Percentiles rank a stretch among this genome's conserved stretches.
Conservation (phyloP, 2,888 invertebrate genomes). For the Hypercompe scribonia region DNA sequence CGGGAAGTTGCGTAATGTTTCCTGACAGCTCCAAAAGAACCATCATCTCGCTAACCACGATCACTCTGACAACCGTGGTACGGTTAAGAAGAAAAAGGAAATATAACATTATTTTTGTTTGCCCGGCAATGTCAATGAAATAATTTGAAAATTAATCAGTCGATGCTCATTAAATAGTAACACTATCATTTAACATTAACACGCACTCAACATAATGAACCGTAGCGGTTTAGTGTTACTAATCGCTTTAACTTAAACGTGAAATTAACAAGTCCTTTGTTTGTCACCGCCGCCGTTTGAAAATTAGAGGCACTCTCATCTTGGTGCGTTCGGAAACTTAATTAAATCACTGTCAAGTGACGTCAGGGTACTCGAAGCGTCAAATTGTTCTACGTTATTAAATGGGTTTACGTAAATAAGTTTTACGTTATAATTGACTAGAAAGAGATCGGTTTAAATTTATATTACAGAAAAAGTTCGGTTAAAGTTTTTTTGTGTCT, state of each 20-base stretch:
- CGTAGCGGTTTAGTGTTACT: constrained; percentile 16
- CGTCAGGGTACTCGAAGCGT: constrained; percentile 60
- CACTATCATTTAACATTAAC: constrained; percentile 8
- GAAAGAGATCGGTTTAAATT: constrained; percentile 19
- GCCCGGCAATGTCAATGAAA: neutral
- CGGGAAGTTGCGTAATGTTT: no score
- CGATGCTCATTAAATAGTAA: neutral
- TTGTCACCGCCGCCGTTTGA: constrained; percentile 48
- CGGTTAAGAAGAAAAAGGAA: no score
- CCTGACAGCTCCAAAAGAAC: no score
- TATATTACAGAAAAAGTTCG: neutral
- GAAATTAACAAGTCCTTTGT: constrained; percentile 38
- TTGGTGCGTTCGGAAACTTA: constrained; percentile 71
- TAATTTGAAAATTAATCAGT: neutral
- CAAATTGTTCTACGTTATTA: constrained; percentile 74
- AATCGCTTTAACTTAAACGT: constrained; percentile 20
- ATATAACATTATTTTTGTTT: neutral
- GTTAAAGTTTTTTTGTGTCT: no score
- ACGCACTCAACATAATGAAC: constrained; percentile 29
- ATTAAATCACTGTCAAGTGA: constrained; percentile 75
- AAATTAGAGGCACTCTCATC: constrained; percentile 38
- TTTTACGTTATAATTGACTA: constrained; percentile 34
- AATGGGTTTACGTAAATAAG: constrained; percentile 33
- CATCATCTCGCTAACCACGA: no score
- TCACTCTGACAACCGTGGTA: no score